Percentiles rank a stretch among this genome's conserved stretches.
Evolutionary conservation across 2,797 vertebrate genomes (phyloP).

Genomic region (Orestias chungarensis): DNA sequence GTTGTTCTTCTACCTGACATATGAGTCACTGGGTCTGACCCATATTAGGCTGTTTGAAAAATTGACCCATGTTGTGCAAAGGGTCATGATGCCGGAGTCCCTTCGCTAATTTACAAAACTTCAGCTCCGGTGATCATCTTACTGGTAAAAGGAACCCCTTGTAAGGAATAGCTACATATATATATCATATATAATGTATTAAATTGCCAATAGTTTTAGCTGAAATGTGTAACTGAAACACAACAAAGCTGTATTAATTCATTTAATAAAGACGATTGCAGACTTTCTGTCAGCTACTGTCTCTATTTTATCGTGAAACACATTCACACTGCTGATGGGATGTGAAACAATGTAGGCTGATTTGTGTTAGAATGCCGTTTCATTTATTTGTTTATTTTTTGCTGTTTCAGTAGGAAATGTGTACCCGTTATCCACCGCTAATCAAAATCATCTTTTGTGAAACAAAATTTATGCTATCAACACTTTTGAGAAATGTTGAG

Average conservation of each 20-base stretch:
- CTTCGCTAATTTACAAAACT: conserved; percentile 14
- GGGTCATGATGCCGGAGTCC: conserved; percentile 6
- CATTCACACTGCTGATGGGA: not conserved
- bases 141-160: not conserved
- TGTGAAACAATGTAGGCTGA: conserved; percentile 18
- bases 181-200: not conserved
- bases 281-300: not conserved
- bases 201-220: not conserved
- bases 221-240: not conserved
- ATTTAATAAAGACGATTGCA: not conserved
- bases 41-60: conserved; percentile 22
- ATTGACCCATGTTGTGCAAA: conserved; percentile 28
- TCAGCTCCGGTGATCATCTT: not conserved
- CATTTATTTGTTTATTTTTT: conserved; percentile 12
- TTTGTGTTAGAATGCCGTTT: conserved; percentile 7
- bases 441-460: conserved; percentile 24
- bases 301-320: not conserved
- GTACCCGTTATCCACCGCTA: not conserved
- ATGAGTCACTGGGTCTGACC: conserved; percentile 19
- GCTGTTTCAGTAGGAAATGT: conserved; percentile 21
- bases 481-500: conserved; percentile 29
- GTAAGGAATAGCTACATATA: not conserved
- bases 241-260: not conserved
- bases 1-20: not conserved
- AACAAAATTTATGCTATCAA: conserved; percentile 38